phyloP scores from a whole-genome alignment of 2,888 invertebrate genomes.

The Leucania comma region DNA sequence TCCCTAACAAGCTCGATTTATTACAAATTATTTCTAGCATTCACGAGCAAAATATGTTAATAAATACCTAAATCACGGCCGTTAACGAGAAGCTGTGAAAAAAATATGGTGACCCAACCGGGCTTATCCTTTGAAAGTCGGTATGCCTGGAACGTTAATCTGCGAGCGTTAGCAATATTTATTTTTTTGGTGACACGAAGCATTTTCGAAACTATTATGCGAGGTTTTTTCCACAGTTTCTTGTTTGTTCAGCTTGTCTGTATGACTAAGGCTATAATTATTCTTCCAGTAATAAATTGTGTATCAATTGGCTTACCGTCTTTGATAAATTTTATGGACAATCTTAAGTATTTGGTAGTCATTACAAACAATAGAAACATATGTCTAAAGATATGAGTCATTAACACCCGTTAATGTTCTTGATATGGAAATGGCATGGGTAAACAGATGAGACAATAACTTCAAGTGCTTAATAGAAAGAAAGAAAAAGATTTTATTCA shows the following conservation, averaged over 20 bases:
- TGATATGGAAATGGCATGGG: not conserved
- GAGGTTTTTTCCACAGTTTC: conserved; percentile 5
- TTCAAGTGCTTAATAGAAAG: not conserved
- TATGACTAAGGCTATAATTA: conserved; percentile 1
- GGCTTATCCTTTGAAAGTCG: conserved; percentile 13
- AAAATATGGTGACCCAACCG: not conserved
- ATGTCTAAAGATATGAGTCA: conserved; percentile 5
- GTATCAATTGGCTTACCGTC: not conserved
- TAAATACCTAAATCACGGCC: not conserved
- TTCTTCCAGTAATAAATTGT: not conserved
- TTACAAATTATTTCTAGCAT: not conserved
- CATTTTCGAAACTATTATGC: conserved; percentile 16
- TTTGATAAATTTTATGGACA: conserved; percentile 3
- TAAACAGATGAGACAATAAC: not conserved
- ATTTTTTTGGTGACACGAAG: conserved; percentile 28
- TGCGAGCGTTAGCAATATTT: conserved; percentile 24
- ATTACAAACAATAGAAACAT: conserved; percentile 22
- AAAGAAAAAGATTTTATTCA: too few species aligned
- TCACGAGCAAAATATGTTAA: conserved; percentile 12
- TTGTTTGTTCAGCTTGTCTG: conserved; percentile 1
- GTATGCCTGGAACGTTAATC: conserved; percentile 31
- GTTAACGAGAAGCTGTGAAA: not conserved
- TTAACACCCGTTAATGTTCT: not conserved
- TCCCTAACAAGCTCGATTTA: not conserved
- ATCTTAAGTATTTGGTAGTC: not conserved